Evolutionary conservation across 2,113 vertebrate genomes (phyloP).

Genomic region (Triplophysa tibetana): DNA sequence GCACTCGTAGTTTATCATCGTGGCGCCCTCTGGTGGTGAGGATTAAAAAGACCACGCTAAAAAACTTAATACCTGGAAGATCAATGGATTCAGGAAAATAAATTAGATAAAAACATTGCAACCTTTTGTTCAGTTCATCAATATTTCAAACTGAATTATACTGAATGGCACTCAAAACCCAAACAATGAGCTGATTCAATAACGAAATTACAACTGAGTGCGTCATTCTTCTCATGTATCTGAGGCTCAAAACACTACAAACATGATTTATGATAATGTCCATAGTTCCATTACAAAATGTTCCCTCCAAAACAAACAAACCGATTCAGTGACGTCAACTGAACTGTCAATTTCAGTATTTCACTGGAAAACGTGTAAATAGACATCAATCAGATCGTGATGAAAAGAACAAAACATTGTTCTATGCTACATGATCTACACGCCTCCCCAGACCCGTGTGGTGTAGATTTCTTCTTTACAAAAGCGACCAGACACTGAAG

Average conservation of each 20-base stretch:
- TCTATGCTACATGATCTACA: not conserved
- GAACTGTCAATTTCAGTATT: not conserved
- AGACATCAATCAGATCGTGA: not conserved
- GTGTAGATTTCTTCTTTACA: not conserved
- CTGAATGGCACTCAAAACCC: not conserved
- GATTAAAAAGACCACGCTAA: too few relatives aligned
- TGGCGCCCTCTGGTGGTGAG: not conserved
- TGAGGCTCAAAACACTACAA: too few relatives aligned
- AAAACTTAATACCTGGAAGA: too few relatives aligned
- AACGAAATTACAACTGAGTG: too few relatives aligned
- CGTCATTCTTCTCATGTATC: too few relatives aligned
- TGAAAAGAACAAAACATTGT: not conserved
- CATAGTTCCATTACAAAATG: not conserved
- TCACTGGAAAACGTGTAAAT: not conserved
- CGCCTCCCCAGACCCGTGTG: not conserved
- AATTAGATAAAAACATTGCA: not conserved
- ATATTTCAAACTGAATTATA: not conserved
- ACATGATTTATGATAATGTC: not conserved
- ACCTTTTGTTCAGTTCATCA: not conserved
- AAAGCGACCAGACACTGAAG: not conserved
- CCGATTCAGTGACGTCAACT: not conserved
- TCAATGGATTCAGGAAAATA: not conserved
- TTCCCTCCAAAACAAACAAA: not conserved
- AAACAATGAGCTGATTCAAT: too few relatives aligned
- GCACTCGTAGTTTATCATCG: too few relatives aligned